These are phyloP conservation scores for Acromyrmex charruanus DNA, from an alignment of 1,140 invertebrate genomes.

Conservation along the genomic window DNA sequence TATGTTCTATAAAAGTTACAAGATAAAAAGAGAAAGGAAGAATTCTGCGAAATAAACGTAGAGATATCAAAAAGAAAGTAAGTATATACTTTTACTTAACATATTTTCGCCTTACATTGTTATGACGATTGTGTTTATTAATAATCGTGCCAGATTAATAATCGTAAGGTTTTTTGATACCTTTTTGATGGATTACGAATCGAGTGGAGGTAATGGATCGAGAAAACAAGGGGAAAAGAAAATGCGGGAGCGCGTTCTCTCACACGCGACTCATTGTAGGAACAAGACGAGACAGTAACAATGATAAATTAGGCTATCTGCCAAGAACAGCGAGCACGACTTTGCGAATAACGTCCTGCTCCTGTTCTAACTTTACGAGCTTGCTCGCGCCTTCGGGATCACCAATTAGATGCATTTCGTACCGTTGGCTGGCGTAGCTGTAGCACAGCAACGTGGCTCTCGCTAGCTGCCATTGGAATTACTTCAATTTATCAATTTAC, in stretches of 20 bases:
- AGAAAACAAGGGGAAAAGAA: constrained; percentile 24
- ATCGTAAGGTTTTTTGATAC: constrained; percentile 28
- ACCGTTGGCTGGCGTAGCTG: constrained; percentile 37
- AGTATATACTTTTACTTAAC: background rate
- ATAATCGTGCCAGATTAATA: constrained; percentile 16
- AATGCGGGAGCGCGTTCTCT: constrained; percentile 33
- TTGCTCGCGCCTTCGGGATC: constrained; percentile 60
- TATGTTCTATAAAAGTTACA: background rate
- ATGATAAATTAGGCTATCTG: constrained; percentile 69
- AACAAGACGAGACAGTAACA: constrained; percentile 65
- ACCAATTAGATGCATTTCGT: constrained; percentile 68
- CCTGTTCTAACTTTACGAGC: constrained; percentile 60
- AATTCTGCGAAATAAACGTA: background rate
- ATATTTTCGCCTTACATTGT: background rate
- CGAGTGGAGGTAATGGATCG: constrained; percentile 42
- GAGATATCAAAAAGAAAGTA: no score
- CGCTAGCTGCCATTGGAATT: constrained; percentile 52
- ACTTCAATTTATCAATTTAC: constrained; percentile 60
- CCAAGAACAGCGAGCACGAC: constrained; percentile 63
- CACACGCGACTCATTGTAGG: constrained; percentile 58
- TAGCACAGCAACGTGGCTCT: constrained; percentile 17
- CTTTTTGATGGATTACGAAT: constrained; percentile 18
- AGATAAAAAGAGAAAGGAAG: background rate
- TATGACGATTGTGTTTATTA: background rate
- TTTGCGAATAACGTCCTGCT: constrained; percentile 63